These are phyloP conservation scores for Slavum lentiscoides DNA, from an alignment of 2,888 invertebrate genomes.

Conservation along the genomic window DNA sequence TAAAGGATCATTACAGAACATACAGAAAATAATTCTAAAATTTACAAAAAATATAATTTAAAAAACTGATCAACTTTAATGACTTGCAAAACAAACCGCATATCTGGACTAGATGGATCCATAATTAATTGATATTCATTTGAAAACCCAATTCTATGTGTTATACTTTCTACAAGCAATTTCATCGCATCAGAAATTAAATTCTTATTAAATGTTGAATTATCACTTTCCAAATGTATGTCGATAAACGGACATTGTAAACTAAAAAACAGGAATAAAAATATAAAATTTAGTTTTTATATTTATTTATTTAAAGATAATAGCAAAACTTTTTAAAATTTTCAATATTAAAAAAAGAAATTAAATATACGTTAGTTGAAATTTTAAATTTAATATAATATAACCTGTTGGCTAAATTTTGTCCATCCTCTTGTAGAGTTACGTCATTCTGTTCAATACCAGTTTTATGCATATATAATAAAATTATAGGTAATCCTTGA, in stretches of 20 bases:
- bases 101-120: slow-evolving; percentile 81
- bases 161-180: slow-evolving; percentile 75
- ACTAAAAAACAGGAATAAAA: slow-evolving; percentile 61
- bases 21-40: slow-evolving; percentile 84
- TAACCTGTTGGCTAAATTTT: slow-evolving; percentile 84
- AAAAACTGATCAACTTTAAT: neutral
- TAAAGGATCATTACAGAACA: slow-evolving; percentile 95
- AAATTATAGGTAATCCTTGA: slow-evolving; percentile 83
- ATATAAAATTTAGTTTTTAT: too few relatives aligned
- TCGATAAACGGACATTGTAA: slow-evolving; percentile 86
- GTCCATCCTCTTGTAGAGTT: slow-evolving; percentile 84
- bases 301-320: too few relatives aligned
- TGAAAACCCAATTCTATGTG: slow-evolving; percentile 76
- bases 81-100: slow-evolving; percentile 64
- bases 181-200: slow-evolving; percentile 74
- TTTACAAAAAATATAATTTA: neutral
- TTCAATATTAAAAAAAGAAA: neutral
- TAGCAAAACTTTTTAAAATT: too few relatives aligned
- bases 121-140: slow-evolving; percentile 74
- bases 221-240: slow-evolving; percentile 65
- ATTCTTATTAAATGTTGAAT: slow-evolving; percentile 65
- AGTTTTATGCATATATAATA: slow-evolving; percentile 83
- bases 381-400: slow-evolving; percentile 41
- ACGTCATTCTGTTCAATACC: slow-evolving; percentile 69
- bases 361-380: neutral